A percentile compares a stretch with the other conserved stretches of the same genome.
phyloP scores from a whole-genome alignment of 1,140 invertebrate genomes.

The Uloborus diversus region DNA sequence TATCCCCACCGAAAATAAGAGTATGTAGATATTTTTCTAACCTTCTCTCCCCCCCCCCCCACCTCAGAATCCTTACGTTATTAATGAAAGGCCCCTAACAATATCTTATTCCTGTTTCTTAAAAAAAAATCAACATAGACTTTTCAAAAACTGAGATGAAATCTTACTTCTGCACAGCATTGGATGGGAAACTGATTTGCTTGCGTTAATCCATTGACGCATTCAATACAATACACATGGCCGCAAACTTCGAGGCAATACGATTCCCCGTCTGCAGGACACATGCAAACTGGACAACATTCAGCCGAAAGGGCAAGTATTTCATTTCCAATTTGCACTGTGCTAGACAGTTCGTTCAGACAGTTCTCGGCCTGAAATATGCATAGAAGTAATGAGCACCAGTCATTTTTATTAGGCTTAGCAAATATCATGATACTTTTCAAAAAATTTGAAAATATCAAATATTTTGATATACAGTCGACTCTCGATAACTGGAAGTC shows the following conservation, averaged over 20 bases:
- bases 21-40: too few species aligned
- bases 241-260: background rate
- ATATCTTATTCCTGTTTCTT: too few species aligned
- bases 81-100: too few species aligned
- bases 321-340: background rate
- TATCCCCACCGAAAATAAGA: too few species aligned
- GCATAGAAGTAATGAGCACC: background rate
- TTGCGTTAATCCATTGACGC: background rate
- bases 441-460: too few species aligned
- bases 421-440: too few species aligned
- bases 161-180: background rate
- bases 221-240: background rate
- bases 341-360: background rate
- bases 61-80: too few species aligned
- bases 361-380: background rate
- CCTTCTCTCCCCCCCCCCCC: too few species aligned
- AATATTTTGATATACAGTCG: too few species aligned
- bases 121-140: too few species aligned
- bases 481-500: too few species aligned
- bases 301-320: background rate
- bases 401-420: background rate
- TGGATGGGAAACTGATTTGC: background rate
- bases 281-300: background rate
- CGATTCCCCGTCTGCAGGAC: background rate
- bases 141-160: too few species aligned